These are phyloP conservation scores for Caracal caracal DNA, from an alignment of 2,113 vertebrate genomes.

Conservation along the genomic window DNA sequence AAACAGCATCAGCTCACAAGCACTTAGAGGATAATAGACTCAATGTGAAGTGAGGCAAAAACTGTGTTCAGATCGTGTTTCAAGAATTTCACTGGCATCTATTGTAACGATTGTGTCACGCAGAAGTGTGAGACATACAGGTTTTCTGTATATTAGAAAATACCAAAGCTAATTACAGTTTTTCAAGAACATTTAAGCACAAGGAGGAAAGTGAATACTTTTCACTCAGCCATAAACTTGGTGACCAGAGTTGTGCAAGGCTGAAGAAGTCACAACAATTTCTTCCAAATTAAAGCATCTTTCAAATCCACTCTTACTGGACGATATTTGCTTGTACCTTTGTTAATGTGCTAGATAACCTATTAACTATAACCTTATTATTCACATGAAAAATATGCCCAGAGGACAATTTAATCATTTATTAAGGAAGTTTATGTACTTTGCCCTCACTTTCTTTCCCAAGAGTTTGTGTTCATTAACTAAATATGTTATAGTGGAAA, in stretches of 20 bases:
- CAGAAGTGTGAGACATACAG: neutral
- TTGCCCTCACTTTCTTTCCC: conserved; percentile 12
- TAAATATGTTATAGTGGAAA: neutral
- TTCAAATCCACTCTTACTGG: conserved; percentile 29
- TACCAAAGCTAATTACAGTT: conserved; percentile 66
- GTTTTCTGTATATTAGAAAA: conserved; percentile 51
- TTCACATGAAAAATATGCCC: conserved; percentile 76
- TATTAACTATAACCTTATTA: conserved; percentile 80
- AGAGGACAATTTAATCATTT: conserved; percentile 80
- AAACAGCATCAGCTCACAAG: neutral
- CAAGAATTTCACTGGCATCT: neutral
- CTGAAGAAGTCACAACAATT: conserved; percentile 52
- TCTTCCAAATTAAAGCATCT: conserved; percentile 75
- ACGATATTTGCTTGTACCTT: conserved; percentile 58
- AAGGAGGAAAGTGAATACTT: conserved; percentile 65
- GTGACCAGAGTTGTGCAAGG: conserved; percentile 70
- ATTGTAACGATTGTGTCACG: neutral
- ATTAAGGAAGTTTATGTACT: conserved; percentile 73
- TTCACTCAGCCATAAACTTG: conserved; percentile 71
- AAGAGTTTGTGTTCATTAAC: conserved; percentile 47
- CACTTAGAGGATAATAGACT: neutral
- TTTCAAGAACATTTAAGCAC: conserved; percentile 73
- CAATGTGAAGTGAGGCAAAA: neutral
- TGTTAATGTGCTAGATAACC: conserved; percentile 69
- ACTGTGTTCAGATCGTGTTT: conserved; percentile 64